phyloP scores from a whole-genome alignment of 1,140 invertebrate genomes.

The Drosophila bocqueti region DNA sequence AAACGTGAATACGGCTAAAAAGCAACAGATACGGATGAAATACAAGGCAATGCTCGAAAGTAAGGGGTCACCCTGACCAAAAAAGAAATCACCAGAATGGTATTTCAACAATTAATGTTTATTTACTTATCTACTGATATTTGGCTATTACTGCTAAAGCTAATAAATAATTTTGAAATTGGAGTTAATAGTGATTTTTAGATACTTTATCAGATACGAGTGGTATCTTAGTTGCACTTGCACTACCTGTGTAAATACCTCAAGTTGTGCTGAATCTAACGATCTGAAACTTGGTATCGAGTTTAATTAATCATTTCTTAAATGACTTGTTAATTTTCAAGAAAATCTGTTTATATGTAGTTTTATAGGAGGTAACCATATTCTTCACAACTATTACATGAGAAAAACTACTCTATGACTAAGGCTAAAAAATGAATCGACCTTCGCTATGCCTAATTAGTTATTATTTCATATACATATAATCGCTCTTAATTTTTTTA shows the following conservation, averaged over 20 bases:
- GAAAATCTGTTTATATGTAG: neutral
- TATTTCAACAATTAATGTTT: slow-evolving; percentile 8
- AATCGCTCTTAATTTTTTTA: neutral
- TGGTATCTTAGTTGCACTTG: too few relatives aligned
- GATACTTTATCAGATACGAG: neutral
- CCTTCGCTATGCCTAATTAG: neutral
- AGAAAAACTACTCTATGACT: neutral
- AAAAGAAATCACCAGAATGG: slow-evolving; percentile 8
- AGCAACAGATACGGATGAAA: slow-evolving; percentile 11
- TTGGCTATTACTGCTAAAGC: neutral
- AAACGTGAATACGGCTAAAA: slow-evolving; percentile 1
- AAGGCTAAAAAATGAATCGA: too few relatives aligned
- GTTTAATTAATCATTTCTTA: neutral
- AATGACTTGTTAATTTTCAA: neutral
- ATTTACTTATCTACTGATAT: slow-evolving; percentile 6
- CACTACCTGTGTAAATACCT: neutral
- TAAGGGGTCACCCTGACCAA: slow-evolving; percentile 26
- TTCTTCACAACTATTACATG: neutral
- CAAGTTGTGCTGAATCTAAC: too few relatives aligned
- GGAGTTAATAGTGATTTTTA: neutral
- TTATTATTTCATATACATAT: neutral
- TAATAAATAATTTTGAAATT: neutral
- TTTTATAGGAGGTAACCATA: neutral
- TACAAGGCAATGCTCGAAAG: neutral
- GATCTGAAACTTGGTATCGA: neutral